phyloP scores from a whole-genome alignment of 2,888 invertebrate genomes.

The Pharmacophagus antenor region DNA sequence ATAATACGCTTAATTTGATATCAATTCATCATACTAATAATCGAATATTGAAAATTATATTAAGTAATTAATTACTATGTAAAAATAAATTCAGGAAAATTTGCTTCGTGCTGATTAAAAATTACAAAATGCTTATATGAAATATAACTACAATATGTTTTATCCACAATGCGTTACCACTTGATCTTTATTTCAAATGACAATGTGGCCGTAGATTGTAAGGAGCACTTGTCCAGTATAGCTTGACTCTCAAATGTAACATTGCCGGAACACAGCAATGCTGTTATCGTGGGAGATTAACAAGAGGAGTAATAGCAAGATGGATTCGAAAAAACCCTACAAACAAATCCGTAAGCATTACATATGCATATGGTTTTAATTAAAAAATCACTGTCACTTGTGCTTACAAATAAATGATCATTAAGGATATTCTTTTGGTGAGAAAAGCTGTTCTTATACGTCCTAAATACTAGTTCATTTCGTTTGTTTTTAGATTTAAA shows the following conservation, averaged over 20 bases:
- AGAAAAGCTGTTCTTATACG: constrained; percentile 8
- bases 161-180: no score
- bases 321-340: not conserved
- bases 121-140: no score
- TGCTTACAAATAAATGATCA: not conserved
- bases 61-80: not conserved
- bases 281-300: no score
- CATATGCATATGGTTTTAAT: not conserved
- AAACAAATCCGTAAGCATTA: no score
- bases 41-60: not conserved
- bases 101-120: not conserved
- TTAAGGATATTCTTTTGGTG: not conserved
- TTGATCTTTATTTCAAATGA: no score
- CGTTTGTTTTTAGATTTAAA: constrained; percentile 8
- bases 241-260: no score
- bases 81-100: not conserved
- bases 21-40: not conserved
- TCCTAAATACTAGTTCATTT: constrained; percentile 13
- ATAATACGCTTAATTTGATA: not conserved
- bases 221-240: no score
- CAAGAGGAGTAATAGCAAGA: no score
- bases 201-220: no score
- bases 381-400: not conserved
- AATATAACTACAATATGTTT: no score
- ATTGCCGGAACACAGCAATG: no score